phyloP scores from a whole-genome alignment of 2,888 invertebrate species.

The Notocelia uddmanniana region DNA sequence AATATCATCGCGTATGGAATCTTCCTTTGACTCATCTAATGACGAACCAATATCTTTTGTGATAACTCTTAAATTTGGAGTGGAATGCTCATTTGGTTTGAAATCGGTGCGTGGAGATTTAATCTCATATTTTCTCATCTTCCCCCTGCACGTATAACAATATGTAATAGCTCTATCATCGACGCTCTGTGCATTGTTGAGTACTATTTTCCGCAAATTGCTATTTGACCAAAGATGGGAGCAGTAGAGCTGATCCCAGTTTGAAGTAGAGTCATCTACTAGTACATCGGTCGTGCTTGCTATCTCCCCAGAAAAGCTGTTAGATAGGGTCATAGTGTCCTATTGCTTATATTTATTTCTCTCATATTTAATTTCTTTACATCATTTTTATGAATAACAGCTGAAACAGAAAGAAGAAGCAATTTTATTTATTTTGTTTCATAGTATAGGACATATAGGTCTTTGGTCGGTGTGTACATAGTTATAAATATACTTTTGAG shows the following conservation, averaged over 20 bases:
- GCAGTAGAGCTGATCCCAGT: conserved; percentile 75
- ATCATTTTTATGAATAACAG: conserved; percentile 47
- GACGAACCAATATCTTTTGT: conserved; percentile 44
- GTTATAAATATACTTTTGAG: neutral
- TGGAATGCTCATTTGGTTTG: conserved; percentile 74
- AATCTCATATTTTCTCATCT: conserved; percentile 79
- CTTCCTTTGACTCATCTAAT: conserved; percentile 54
- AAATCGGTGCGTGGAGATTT: conserved; percentile 65
- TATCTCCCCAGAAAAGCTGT: conserved; percentile 61
- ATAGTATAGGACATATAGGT: too few relatives aligned
- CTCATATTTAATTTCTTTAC: conserved; percentile 45
- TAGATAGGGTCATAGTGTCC: conserved; percentile 70
- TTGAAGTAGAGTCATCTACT: conserved; percentile 63
- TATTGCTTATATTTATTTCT: conserved; percentile 28
- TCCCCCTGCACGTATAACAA: conserved; percentile 77
- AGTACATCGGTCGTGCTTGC: conserved; percentile 57
- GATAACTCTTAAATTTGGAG: conserved; percentile 64
- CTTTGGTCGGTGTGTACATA: too few relatives aligned
- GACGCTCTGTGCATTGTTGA: conserved; percentile 63
- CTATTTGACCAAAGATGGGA: conserved; percentile 78
- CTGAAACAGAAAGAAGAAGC: conserved; percentile 57
- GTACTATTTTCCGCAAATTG: conserved; percentile 68
- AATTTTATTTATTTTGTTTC: too few relatives aligned
- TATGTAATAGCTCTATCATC: conserved; percentile 70
- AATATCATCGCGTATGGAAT: conserved; percentile 54